These are phyloP conservation scores for Actias luna DNA, from an alignment of 2,888 invertebrate genomes.

Conservation along the genomic window DNA sequence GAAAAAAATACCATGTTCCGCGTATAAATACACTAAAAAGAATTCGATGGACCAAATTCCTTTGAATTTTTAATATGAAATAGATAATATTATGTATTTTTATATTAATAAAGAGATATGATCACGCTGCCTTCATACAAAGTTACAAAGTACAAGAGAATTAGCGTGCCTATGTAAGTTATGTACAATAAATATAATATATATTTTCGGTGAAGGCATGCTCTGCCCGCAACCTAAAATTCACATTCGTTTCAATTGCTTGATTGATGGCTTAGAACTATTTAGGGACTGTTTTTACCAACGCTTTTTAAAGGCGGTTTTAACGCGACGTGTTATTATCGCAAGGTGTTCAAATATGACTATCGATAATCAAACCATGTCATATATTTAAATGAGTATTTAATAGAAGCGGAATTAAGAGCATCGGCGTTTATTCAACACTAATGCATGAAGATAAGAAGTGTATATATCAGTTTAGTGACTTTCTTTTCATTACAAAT, in stretches of 20 bases:
- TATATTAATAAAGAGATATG: conserved; percentile 2
- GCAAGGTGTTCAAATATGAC: too few relatives aligned
- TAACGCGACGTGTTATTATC: too few relatives aligned
- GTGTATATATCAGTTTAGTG: too few relatives aligned
- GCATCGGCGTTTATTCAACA: too few relatives aligned
- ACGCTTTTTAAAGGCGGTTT: too few relatives aligned
- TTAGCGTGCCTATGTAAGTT: background rate
- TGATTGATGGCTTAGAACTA: too few relatives aligned
- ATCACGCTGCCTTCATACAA: background rate
- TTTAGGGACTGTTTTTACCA: too few relatives aligned
- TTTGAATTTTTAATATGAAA: background rate
- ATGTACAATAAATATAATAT: background rate
- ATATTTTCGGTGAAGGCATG: background rate
- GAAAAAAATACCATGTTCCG: background rate
- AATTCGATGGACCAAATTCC: conserved; percentile 1
- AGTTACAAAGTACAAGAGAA: background rate
- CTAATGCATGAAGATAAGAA: too few relatives aligned
- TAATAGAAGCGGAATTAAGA: too few relatives aligned
- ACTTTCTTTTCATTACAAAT: too few relatives aligned
- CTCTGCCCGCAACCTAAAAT: background rate
- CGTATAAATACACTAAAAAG: background rate
- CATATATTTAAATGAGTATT: too few relatives aligned
- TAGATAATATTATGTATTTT: conserved; percentile 12
- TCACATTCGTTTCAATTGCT: background rate
- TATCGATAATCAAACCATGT: too few relatives aligned